A percentile compares a stretch with the other conserved stretches of the same genome.
phyloP scores from a whole-genome alignment of 2,113 vertebrate genomes.

The Prietella phreatophila region DNA sequence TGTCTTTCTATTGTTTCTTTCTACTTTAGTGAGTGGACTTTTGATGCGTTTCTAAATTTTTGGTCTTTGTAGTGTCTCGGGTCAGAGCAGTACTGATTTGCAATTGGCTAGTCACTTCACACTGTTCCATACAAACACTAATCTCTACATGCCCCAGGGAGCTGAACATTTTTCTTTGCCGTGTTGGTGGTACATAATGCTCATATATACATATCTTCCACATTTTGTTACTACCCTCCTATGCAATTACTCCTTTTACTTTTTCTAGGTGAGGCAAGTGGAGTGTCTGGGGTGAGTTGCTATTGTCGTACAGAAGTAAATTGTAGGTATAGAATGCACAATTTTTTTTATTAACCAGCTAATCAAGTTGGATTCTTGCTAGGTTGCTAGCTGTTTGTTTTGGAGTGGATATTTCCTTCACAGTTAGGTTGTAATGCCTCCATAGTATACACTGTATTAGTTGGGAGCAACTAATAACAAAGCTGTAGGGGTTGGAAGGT shows the following conservation, averaged over 20 bases:
- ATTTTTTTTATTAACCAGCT: not conserved
- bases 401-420: not conserved
- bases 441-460: not conserved
- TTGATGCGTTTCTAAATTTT: not conserved
- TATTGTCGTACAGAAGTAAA: not conserved
- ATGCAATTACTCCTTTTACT: not conserved
- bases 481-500: not conserved
- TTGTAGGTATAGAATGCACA: not conserved
- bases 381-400: not conserved
- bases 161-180: not conserved
- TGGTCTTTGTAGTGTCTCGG: too few relatives aligned
- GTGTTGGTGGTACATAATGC: not conserved
- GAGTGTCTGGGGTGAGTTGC: not conserved
- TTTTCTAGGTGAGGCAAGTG: not conserved
- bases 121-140: slow-evolving; percentile 17
- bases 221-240: not conserved
- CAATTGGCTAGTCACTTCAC: slow-evolving; percentile 1
- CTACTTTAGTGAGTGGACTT: not conserved
- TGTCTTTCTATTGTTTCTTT: not conserved
- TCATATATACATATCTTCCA: not conserved
- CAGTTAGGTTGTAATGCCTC: not conserved
- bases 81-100: not conserved
- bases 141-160: not conserved
- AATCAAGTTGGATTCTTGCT: not conserved
- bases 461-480: not conserved